A percentile compares a stretch with the other conserved stretches of the same genome.
These are phyloP conservation scores for Drosophila histrio DNA, from an alignment of 2,888 invertebrate genomes.

Conservation along the genomic window DNA sequence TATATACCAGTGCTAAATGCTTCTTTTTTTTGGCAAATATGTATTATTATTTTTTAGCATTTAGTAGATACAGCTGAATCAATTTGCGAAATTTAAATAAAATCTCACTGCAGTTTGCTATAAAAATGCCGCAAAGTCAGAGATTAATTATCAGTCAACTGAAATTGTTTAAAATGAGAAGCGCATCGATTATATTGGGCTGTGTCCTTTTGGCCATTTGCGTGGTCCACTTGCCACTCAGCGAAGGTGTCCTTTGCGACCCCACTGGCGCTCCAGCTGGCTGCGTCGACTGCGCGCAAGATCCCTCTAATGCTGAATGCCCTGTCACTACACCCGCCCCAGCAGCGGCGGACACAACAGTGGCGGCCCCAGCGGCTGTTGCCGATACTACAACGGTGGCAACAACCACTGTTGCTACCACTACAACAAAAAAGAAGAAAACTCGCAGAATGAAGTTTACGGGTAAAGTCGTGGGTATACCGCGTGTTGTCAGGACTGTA, in stretches of 20 bases:
- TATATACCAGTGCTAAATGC: background rate
- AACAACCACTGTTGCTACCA: background rate
- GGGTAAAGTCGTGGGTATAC: too few relatives aligned
- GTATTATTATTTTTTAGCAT: background rate
- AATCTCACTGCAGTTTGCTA: background rate
- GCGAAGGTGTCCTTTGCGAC: background rate
- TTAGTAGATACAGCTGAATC: slow-evolving; percentile 7
- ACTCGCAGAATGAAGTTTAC: too few relatives aligned
- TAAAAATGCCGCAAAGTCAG: background rate
- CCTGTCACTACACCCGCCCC: background rate
- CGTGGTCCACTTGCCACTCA: slow-evolving; percentile 3
- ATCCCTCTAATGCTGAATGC: background rate
- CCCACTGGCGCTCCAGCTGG: background rate
- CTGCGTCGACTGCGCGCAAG: background rate
- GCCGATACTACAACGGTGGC: background rate
- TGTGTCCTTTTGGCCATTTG: slow-evolving; percentile 1
- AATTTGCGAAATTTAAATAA: slow-evolving; percentile 4
- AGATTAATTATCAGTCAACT: background rate
- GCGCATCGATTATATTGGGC: slow-evolving; percentile 1
- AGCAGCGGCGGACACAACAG: background rate
- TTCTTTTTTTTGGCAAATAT: background rate
- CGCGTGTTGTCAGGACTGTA: too few relatives aligned
- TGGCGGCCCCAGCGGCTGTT: background rate
- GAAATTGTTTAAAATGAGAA: background rate
- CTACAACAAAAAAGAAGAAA: background rate